A percentile compares a stretch with the other conserved stretches of the same genome.
These are phyloP conservation scores for Pterocles orientalis DNA, from an alignment of 2,113 vertebrate species.

Conservation along the genomic window DNA sequence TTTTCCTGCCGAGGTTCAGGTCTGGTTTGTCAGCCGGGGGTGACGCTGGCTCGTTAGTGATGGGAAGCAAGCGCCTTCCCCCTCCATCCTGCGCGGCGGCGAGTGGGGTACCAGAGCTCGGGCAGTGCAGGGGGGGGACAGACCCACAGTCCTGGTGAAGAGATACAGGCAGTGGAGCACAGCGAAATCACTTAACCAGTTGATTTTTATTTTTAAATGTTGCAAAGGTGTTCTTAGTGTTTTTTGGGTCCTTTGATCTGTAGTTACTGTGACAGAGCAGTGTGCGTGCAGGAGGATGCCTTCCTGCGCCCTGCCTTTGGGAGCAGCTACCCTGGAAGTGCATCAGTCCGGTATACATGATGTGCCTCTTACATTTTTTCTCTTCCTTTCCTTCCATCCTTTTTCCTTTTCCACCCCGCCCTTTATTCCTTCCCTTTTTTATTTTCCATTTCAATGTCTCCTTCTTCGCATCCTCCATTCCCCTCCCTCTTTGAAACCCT, in stretches of 20 bases:
- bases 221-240: neutral
- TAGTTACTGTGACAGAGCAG: neutral
- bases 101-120: neutral
- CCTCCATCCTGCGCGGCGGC: neutral
- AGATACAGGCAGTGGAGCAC: neutral
- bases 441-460: neutral
- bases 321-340: neutral
- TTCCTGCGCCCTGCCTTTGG: neutral
- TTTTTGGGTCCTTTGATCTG: neutral
- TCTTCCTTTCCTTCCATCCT: constrained; percentile 22
- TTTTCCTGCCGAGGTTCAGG: neutral
- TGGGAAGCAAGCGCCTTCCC: neutral
- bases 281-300: neutral
- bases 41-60: neutral
- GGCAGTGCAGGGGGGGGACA: neutral
- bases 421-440: neutral
- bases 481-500: neutral
- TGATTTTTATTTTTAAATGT: too few relatives aligned
- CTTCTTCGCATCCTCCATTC: neutral
- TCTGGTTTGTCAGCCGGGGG: neutral
- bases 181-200: neutral
- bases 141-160: neutral
- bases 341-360: neutral
- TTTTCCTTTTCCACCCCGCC: neutral
- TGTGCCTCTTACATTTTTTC: constrained; percentile 13